phyloP scores from a whole-genome alignment of 2,113 vertebrate genomes.

The Marmota flaviventris region DNA sequence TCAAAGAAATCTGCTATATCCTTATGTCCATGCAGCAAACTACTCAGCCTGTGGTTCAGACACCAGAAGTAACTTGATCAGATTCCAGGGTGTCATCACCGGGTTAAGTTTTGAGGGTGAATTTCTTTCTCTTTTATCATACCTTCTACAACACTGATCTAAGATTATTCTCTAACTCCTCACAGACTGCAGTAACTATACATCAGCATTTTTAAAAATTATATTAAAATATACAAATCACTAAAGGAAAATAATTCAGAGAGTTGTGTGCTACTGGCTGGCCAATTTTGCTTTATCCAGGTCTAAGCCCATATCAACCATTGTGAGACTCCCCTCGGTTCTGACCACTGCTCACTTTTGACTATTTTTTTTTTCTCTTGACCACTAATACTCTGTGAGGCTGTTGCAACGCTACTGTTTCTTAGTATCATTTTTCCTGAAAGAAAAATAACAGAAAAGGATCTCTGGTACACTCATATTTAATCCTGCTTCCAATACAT shows the following conservation, averaged over 20 bases:
- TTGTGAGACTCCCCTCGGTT: not conserved
- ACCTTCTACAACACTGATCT: not conserved
- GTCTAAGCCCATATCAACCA: not conserved
- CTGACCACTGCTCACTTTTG: not conserved
- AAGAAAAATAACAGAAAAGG: not conserved
- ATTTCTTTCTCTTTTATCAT: not conserved
- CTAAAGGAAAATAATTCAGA: not conserved
- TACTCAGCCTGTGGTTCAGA: not conserved
- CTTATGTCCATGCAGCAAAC: not conserved
- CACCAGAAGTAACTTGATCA: not conserved
- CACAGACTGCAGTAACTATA: not conserved
- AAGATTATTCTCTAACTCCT: not conserved
- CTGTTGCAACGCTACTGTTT: not conserved
- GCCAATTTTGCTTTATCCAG: not conserved
- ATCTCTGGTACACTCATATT: rapidly evolving
- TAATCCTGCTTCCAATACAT: not conserved
- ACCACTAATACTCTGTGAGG: not conserved
- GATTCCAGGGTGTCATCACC: not conserved
- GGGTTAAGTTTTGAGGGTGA: not conserved
- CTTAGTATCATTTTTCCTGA: too few relatives aligned
- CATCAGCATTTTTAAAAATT: not conserved
- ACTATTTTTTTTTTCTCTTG: not conserved
- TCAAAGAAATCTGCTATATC: not conserved
- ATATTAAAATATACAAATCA: too few relatives aligned
- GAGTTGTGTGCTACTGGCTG: not conserved